Evolutionary conservation across 2,113 vertebrate genomes (phyloP).

Genomic region (Pogonocichla stellata): DNA sequence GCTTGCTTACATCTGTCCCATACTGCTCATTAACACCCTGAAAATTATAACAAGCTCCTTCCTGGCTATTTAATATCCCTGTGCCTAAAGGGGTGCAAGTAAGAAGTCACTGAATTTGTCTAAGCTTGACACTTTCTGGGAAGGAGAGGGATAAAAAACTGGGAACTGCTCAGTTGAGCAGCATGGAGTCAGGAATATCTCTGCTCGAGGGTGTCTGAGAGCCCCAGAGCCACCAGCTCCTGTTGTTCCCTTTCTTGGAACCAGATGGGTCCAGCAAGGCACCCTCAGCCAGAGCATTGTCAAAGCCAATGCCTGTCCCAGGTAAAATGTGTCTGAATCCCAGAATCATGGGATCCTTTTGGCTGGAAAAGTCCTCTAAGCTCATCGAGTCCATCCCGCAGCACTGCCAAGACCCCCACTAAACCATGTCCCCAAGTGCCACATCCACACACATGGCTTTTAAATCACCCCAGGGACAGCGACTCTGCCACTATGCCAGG

Average conservation of each 20-base stretch:
- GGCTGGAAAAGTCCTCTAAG: not conserved
- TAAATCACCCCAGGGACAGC: not conserved
- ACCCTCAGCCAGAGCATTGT: constrained; percentile 12
- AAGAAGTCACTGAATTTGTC: not conserved
- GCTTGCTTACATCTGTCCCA: constrained; percentile 41
- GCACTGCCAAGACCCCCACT: not conserved
- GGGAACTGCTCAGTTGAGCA: accelerated
- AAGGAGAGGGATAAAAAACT: not conserved
- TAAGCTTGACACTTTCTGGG: not conserved
- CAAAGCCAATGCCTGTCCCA: not conserved
- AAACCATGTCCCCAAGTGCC: not conserved
- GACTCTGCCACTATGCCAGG: not conserved
- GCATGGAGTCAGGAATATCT: not conserved
- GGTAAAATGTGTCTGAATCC: not conserved
- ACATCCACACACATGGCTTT: not conserved
- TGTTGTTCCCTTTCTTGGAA: not conserved
- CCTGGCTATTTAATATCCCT: not conserved
- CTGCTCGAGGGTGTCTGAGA: not conserved
- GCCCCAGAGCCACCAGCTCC: not conserved
- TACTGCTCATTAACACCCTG: constrained; percentile 32
- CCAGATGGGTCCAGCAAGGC: not conserved
- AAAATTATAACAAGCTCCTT: not conserved
- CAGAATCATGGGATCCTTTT: not conserved
- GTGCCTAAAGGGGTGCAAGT: not conserved
- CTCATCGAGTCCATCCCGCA: not conserved